Evolutionary conservation across 2,888 invertebrate species (phyloP), one percentile per base, ranked within the genome.

Genomic region (Muschampia plurimacula): DNA sequence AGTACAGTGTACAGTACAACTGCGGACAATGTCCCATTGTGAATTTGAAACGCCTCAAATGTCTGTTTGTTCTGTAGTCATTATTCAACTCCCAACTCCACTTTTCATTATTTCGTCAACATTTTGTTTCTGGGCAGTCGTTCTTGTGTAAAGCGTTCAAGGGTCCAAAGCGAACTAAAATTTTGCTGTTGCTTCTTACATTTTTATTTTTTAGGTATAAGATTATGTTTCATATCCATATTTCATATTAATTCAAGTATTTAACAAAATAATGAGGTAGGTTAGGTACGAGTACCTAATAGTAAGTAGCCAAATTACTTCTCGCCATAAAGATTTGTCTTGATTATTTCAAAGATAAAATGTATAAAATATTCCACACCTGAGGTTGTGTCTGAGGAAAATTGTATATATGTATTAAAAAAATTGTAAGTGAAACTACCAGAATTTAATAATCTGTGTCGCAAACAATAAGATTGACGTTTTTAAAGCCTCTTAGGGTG

Each of bases 1-100:
- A 49, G 32, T 36, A 36, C 49, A n/a, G 49, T 13, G 32, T 36
- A 36, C 49, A n/a, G 49, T 13, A 52, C 36, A 36, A 66, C 52
- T 12, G 10, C 59, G 57, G 59, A 67, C 59, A 67, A 67, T 67
- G 28, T 59, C 57, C 67, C 32, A 67, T 67, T 67, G 67, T 59
- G 66, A 59, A 39, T 67, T 67, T 28, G 67, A 67, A 15, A 67
- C 67, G 59, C 44, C 67, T 67, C 67, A 59, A 67, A 59, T 32
- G 28, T 22, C 39, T 67, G 12, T 41, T 57, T 67, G 57, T 67
- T 57, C 66, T 62, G 36, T 39, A 62, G 13, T 1, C n/a, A 52
- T 15, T 39, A 36, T 62, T 62, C 60, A 62, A 39, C 60, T 59
- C 7, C 32, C 28, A 32, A 32, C 12, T 15, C 1, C 8, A 62